These are phyloP conservation scores for Drosophila sucinea DNA, from an alignment of 1,140 invertebrate species.

Conservation along the genomic window DNA sequence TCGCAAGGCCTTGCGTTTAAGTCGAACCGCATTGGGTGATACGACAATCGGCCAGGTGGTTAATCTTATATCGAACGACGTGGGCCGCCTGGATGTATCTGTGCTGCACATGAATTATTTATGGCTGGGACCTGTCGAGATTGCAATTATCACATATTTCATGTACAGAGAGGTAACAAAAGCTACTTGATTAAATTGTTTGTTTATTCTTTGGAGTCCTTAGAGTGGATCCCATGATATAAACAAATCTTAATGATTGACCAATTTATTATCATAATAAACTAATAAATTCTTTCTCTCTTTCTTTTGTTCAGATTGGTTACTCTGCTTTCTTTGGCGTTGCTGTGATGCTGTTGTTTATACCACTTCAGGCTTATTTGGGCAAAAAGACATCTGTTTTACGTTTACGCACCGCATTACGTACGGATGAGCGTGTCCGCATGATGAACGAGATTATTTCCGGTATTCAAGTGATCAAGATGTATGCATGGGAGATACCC, in stretches of 20 bases:
- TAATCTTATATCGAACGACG: slow-evolving; percentile 96
- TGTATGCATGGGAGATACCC: slow-evolving; percentile 94
- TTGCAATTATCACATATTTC: slow-evolving; percentile 89
- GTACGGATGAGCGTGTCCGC: slow-evolving; percentile 92
- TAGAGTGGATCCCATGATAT: not conserved
- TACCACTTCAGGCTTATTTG: slow-evolving; percentile 92
- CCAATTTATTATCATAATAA: not conserved
- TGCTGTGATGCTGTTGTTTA: slow-evolving; percentile 89
- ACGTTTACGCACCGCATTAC: slow-evolving; percentile 87
- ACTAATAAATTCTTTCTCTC: not conserved
- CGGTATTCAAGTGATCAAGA: slow-evolving; percentile 95
- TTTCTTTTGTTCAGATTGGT: slow-evolving; percentile 85
- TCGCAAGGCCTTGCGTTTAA: slow-evolving; percentile 89
- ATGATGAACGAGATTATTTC: slow-evolving; percentile 96
- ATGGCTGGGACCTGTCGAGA: slow-evolving; percentile 92
- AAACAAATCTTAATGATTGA: slow-evolving; percentile 3
- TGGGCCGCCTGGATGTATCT: slow-evolving; percentile 88
- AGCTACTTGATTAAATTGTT: not conserved
- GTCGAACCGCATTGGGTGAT: slow-evolving; percentile 88
- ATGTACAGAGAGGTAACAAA: slow-evolving; percentile 86
- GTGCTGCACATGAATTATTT: slow-evolving; percentile 89
- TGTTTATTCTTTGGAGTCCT: not conserved
- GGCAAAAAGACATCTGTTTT: slow-evolving; percentile 88
- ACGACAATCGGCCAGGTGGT: slow-evolving; percentile 94
- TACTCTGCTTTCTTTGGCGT: slow-evolving; percentile 91